These are phyloP conservation scores for Rhynchomys soricoides DNA, from an alignment of 2,113 vertebrate species.

Conservation along the genomic window DNA sequence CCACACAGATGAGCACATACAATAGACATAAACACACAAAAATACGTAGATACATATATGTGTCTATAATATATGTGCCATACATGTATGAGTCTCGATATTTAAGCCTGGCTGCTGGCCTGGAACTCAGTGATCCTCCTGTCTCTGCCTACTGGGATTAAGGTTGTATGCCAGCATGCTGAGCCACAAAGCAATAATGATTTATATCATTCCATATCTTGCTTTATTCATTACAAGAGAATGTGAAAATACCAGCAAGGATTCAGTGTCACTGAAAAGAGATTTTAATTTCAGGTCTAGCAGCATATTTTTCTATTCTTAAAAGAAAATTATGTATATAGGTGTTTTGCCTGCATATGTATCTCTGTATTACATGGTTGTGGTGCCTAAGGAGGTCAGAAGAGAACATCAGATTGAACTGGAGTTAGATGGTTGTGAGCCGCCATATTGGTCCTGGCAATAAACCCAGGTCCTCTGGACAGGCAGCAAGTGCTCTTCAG, in stretches of 20 bases:
- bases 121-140: not conserved
- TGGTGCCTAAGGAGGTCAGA: not conserved
- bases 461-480: not conserved
- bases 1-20: not conserved
- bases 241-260: not conserved
- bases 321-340: not conserved
- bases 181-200: not conserved
- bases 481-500: not conserved
- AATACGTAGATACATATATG: not conserved
- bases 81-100: not conserved
- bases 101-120: not conserved
- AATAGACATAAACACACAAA: not conserved
- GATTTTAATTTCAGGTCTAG: conserved; percentile 30
- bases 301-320: not conserved
- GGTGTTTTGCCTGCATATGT: not conserved
- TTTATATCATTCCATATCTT: not conserved
- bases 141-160: not conserved
- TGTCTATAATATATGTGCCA: not conserved
- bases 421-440: not conserved
- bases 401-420: not conserved
- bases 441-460: not conserved
- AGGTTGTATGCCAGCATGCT: not conserved
- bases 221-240: not conserved
- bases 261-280: not conserved
- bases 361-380: not conserved